phyloP scores from a whole-genome alignment of 64 coral and sea anemone species.

The Dendronephthya gigantea region DNA sequence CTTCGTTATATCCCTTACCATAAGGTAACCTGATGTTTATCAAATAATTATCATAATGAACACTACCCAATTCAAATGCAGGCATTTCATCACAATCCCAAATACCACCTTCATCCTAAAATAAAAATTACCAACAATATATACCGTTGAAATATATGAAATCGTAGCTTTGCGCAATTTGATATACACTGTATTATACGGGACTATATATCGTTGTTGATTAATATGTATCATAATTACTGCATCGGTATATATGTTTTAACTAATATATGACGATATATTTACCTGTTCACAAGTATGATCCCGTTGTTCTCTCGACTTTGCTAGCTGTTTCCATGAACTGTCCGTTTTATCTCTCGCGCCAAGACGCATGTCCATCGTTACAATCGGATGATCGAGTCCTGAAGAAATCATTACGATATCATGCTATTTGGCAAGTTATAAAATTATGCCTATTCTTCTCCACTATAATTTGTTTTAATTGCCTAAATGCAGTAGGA shows the following conservation, averaged over 20 bases:
- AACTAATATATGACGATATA: too few species aligned
- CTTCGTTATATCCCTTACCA: not conserved
- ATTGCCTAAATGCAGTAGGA: too few species aligned
- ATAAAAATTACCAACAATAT: not conserved
- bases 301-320: conserved; percentile 3
- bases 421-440: too few species aligned
- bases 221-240: not conserved
- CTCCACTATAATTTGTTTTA: too few species aligned
- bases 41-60: conserved; percentile 3
- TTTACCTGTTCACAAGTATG: not conserved
- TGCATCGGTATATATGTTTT: too few species aligned
- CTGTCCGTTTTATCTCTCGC: not conserved
- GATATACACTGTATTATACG: too few species aligned
- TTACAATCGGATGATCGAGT: not conserved
- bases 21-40: not conserved
- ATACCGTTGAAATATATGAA: too few species aligned
- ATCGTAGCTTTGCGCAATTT: too few species aligned
- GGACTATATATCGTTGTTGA: too few species aligned
- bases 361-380: not conserved
- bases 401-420: not conserved
- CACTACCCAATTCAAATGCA: not conserved
- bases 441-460: too few species aligned
- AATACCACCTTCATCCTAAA: not conserved
- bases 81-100: not conserved
- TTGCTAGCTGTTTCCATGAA: not conserved